A percentile compares a stretch with the other conserved stretches of the same genome.
These are phyloP conservation scores for Lonchura striata DNA, from an alignment of 2,113 vertebrate genomes.

Conservation along the genomic window DNA sequence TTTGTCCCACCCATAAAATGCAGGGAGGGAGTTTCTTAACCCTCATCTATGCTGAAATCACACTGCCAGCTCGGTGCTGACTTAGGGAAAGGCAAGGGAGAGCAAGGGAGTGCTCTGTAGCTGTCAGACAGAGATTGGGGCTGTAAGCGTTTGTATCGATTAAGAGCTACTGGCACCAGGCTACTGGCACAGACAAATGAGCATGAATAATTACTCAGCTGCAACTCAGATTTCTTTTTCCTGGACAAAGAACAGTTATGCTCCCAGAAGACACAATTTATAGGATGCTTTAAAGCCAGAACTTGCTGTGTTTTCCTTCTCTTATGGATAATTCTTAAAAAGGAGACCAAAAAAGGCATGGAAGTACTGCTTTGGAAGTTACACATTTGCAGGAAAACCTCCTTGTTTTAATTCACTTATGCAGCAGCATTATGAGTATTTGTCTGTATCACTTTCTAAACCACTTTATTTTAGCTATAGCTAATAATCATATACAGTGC, in stretches of 20 bases:
- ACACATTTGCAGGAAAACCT: neutral
- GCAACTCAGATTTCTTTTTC: conserved; percentile 20
- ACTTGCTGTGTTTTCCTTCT: conserved; percentile 9
- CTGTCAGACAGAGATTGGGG: neutral
- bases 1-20: neutral
- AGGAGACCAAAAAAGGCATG: neutral
- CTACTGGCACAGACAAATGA: neutral
- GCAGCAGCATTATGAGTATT: neutral
- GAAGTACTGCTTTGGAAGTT: conserved; percentile 1
- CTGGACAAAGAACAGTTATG: neutral
- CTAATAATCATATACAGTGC: neutral
- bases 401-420: neutral
- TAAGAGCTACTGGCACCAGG: neutral
- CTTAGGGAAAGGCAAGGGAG: neutral
- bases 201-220: conserved; percentile 16
- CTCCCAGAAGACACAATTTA: conserved; percentile 9
- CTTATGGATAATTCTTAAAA: conserved; percentile 13
- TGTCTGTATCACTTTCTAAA: neutral
- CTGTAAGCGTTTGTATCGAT: neutral
- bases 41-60: neutral
- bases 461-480: neutral
- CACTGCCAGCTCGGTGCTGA: neutral
- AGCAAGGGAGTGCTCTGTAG: neutral
- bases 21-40: neutral
- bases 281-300: neutral